phyloP scores from a whole-genome alignment of 2,888 invertebrate genomes.

The Cantharis rufa region DNA sequence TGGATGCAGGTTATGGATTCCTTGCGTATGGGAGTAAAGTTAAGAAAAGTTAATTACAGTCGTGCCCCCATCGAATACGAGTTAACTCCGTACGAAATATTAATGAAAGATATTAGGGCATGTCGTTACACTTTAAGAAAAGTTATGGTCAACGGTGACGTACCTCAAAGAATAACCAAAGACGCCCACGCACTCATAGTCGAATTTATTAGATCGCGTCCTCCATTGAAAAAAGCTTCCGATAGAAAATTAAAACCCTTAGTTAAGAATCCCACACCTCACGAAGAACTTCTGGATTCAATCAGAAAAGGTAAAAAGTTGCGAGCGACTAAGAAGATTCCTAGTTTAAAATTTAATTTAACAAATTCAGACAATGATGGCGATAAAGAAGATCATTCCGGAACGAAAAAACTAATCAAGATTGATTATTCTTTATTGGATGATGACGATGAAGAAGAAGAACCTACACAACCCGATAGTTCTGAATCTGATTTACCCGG shows the following conservation, averaged over 20 bases:
- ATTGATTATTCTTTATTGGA: slow-evolving; percentile 79
- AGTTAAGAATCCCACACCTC: slow-evolving; percentile 72
- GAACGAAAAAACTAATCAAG: slow-evolving; percentile 72
- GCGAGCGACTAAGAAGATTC: slow-evolving; percentile 56
- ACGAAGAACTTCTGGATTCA: slow-evolving; percentile 84
- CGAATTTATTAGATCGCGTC: slow-evolving; percentile 94
- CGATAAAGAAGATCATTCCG: slow-evolving; percentile 50
- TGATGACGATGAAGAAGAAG: slow-evolving; percentile 60
- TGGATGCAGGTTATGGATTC: slow-evolving; percentile 95
- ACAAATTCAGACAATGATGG: slow-evolving; percentile 54
- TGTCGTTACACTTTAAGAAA: slow-evolving; percentile 88
- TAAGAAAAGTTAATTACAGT: slow-evolving; percentile 84
- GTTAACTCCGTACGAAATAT: slow-evolving; percentile 93
- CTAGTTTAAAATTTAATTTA: slow-evolving; percentile 44
- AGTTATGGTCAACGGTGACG: slow-evolving; percentile 79
- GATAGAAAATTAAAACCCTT: slow-evolving; percentile 82
- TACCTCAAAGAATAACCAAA: slow-evolving; percentile 84
- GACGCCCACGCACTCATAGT: slow-evolving; percentile 95
- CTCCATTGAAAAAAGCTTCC: slow-evolving; percentile 88
- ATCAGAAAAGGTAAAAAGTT: slow-evolving; percentile 77
- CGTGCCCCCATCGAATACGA: slow-evolving; percentile 87
- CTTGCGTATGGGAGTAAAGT: slow-evolving; percentile 86
- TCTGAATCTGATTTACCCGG: slow-evolving; percentile 48
- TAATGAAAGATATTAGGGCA: slow-evolving; percentile 94
- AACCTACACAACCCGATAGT: slow-evolving; percentile 42